These are phyloP conservation scores for Pocillopora verrucosa DNA, from an alignment of 64 coral and sea anemone species.

Conservation along the genomic window DNA sequence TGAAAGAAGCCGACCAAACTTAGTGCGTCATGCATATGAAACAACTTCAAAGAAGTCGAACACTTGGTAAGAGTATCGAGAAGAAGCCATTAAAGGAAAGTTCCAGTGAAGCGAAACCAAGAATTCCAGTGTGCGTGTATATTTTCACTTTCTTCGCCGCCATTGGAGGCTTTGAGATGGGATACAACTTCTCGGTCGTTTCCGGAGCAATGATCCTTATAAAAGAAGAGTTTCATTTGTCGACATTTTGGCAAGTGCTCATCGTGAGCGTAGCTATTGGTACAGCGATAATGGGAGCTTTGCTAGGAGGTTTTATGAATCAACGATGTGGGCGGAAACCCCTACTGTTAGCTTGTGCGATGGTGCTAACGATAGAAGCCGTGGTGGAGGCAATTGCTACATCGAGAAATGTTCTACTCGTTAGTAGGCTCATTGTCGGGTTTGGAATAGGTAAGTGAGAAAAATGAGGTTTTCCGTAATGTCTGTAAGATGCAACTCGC, in stretches of 20 bases:
- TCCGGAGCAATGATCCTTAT: slow-evolving; percentile 89
- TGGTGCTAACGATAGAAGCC: slow-evolving; percentile 78
- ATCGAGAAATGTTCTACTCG: slow-evolving; percentile 52
- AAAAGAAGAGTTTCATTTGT: slow-evolving; percentile 69
- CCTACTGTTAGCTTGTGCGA: slow-evolving; percentile 59
- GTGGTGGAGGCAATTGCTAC: slow-evolving; percentile 68
- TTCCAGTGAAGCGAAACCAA: neutral
- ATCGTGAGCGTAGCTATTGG: slow-evolving; percentile 89
- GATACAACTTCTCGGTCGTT: slow-evolving; percentile 89
- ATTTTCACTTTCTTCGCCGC: slow-evolving; percentile 85
- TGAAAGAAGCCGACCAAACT: neutral
- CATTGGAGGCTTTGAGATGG: slow-evolving; percentile 86
- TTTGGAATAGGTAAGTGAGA: slow-evolving; percentile 79
- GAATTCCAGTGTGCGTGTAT: slow-evolving; percentile 66
- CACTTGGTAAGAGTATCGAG: neutral
- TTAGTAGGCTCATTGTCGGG: slow-evolving; percentile 79
- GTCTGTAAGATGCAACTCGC: neutral
- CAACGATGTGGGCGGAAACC: slow-evolving; percentile 73
- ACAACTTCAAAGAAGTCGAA: too few relatives aligned
- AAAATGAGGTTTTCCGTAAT: neutral
- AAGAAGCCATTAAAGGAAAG: neutral
- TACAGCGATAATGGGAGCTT: slow-evolving; percentile 68
- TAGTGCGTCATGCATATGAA: neutral
- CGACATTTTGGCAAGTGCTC: slow-evolving; percentile 80
- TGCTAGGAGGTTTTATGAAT: slow-evolving; percentile 72